Conservation (phyloP, 2,113 vertebrate species). For the Tragulus kanchil region DNA sequence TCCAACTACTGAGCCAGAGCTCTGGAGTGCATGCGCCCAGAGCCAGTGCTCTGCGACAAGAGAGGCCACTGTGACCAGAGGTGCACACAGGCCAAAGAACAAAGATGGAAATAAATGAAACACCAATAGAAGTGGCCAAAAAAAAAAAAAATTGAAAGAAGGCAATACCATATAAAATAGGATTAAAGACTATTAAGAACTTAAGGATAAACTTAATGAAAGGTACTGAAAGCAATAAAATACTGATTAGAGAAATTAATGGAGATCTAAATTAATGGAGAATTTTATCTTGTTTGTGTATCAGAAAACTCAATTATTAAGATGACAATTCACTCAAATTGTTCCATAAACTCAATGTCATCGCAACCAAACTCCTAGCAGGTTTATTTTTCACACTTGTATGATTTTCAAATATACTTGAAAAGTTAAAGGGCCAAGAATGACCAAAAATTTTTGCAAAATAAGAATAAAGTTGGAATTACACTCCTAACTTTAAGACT, state of each 20-base stretch:
- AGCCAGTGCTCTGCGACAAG: too few relatives aligned
- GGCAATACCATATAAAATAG: conserved; percentile 1
- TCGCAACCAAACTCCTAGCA: not conserved
- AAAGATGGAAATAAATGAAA: too few relatives aligned
- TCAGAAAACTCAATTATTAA: not conserved
- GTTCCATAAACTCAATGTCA: not conserved
- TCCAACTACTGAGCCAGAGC: too few relatives aligned
- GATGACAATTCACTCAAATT: not conserved
- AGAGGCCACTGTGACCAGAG: too few relatives aligned
- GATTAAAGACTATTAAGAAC: not conserved
- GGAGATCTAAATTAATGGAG: not conserved
- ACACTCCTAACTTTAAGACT: not conserved
- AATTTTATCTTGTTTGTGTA: not conserved
- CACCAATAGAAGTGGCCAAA: too few relatives aligned
- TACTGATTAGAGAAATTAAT: not conserved
- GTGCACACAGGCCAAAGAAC: too few relatives aligned
- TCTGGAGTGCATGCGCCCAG: too few relatives aligned
- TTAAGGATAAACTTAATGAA: conserved; percentile 29
- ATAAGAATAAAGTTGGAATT: conserved; percentile 4
- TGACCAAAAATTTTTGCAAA: not conserved
- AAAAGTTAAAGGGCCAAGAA: not conserved
- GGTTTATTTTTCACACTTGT: not conserved
- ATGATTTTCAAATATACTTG: not conserved
- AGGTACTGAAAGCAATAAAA: not conserved
- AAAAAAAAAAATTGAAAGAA: not conserved